These are phyloP conservation scores for Jacana jacana DNA, from an alignment of 2,113 vertebrate genomes.

Conservation along the genomic window DNA sequence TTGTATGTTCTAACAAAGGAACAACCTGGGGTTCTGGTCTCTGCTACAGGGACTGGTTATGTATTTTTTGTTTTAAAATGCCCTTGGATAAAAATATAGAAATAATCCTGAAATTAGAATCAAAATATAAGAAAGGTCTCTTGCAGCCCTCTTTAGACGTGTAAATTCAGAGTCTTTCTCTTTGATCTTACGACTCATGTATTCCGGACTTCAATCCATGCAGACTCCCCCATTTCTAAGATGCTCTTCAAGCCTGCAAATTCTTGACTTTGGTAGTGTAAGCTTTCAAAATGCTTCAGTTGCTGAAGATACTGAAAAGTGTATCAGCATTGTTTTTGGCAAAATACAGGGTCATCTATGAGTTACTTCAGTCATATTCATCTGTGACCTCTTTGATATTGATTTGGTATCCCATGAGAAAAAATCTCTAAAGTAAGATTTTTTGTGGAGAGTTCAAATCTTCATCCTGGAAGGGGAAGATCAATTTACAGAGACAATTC, in stretches of 20 bases:
- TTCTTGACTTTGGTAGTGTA: not conserved
- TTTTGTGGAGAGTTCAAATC: not conserved
- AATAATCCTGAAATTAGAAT: not conserved
- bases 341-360: not conserved
- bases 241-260: not conserved
- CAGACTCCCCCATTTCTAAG: not conserved
- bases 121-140: not conserved
- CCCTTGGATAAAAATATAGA: not conserved
- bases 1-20: not conserved
- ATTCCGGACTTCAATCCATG: not conserved
- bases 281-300: not conserved
- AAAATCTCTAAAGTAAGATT: too few relatives aligned
- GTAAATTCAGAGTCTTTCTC: not conserved
- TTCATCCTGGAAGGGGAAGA: not conserved
- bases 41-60: not conserved
- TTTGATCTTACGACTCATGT: not conserved
- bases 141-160: fast-evolving
- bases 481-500: not conserved
- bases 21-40: not conserved
- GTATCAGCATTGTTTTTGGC: not conserved
- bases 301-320: not conserved
- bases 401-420: not conserved
- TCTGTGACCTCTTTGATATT: not conserved
- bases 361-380: not conserved
- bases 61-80: not conserved